Evolutionary conservation across 2,888 invertebrate species (phyloP), one percentile per base, ranked within the genome.

Genomic region (Synanthedon myopaeformis): DNA sequence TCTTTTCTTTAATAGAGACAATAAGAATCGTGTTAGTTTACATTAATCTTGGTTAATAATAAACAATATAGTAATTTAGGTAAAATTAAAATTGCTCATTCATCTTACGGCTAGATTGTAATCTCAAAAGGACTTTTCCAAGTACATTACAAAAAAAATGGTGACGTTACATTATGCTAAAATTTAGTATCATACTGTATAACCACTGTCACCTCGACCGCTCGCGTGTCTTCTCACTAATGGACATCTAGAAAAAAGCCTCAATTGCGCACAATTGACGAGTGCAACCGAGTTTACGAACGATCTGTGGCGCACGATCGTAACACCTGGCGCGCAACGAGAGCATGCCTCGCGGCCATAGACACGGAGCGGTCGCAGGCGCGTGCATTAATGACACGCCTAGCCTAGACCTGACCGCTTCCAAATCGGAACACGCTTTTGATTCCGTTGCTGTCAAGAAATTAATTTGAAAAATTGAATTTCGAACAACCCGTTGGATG

Each of bases 251-350:
- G 76, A 79, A 84, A 85, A 85, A 84, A 82, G 73, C 65, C 73
- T 73, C 79, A 78, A 83, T 85, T 77, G 78, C 68, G 57, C 57
- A 72, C 81, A 78, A 82, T 80, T 80, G 82, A 82, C 75, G 76
- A 75, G 71, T 71, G 72, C 71, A 70, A 60, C 69, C 70, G 72
- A 71, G 71, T 72, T 66, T 68, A 69, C 45, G 45, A 19, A n/a
- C 73, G 70, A 69, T 70, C 74, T 68, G 61, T 58, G 61, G 73
- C 73, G 76, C 82, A 81, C 81, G 82, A 82, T 72, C 73, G 68
- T 60, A 62, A 69, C 82, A 82, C 81, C 81, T 82, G 79, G 75
- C 65, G 57, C 58, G 55, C 35, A 35, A 49, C 49, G 23, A 69
- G 64, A 67, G 59, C 61, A 61, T 54, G 58, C 67, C 72, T 63